These are phyloP conservation scores for Albula goreensis DNA, from an alignment of 2,113 vertebrate species.

Conservation along the genomic window DNA sequence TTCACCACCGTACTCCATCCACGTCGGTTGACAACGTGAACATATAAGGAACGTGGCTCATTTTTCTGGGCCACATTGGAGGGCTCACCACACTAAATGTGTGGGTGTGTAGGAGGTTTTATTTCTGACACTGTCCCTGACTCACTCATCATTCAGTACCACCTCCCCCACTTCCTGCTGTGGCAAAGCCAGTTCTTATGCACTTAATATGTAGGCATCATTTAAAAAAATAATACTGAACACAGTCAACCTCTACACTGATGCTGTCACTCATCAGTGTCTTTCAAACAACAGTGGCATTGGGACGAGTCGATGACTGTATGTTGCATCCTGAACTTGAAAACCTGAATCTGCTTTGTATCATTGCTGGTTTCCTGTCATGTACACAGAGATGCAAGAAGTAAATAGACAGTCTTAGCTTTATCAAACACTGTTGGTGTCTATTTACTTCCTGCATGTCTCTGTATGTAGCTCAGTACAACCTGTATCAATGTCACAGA, in stretches of 20 bases:
- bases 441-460: no score
- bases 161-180: background rate
- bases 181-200: background rate
- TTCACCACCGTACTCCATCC: background rate
- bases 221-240: background rate
- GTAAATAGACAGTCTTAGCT: no score
- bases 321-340: background rate
- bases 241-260: background rate
- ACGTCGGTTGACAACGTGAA: background rate
- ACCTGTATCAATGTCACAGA: no score
- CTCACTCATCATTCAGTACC: background rate
- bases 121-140: background rate
- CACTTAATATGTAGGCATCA: background rate
- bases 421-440: no score
- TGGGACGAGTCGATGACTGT: background rate
- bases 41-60: background rate
- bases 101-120: slow-evolving; percentile 2
- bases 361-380: background rate
- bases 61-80: background rate
- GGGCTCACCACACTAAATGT: background rate
- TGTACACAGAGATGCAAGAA: background rate
- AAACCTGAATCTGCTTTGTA: background rate
- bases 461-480: no score
- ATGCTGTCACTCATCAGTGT: background rate
- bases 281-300: slow-evolving; percentile 3